A percentile compares a stretch with the other conserved stretches of the same genome.
Evolutionary conservation across 2,888 invertebrate species (phyloP).

Genomic region (Apodemia hepburni): DNA sequence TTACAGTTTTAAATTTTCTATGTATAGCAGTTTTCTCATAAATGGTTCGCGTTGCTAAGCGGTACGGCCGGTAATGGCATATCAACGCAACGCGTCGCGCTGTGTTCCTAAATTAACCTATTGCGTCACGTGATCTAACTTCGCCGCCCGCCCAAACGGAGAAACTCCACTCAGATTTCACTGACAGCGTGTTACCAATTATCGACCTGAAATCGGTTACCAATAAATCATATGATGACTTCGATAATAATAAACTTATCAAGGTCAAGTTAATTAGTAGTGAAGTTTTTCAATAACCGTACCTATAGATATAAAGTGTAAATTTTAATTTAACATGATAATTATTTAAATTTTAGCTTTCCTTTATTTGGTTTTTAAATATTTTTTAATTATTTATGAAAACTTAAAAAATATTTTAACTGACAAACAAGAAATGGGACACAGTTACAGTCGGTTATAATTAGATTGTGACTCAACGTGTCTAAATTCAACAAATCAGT

Average conservation of each 20-base stretch:
- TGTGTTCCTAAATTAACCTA: conserved; percentile 69
- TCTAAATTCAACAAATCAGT: conserved; percentile 58
- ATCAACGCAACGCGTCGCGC: conserved; percentile 50
- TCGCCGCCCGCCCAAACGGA: conserved; percentile 77
- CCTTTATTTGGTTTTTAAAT: neutral
- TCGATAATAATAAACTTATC: conserved; percentile 22
- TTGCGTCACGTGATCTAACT: conserved; percentile 67
- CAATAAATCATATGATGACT: conserved; percentile 11
- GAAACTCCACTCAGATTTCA: conserved; percentile 77
- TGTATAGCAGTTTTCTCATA: conserved; percentile 71
- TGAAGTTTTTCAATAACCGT: neutral
- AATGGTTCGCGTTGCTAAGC: conserved; percentile 58
- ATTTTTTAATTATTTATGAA: neutral
- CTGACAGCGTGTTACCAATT: conserved; percentile 42
- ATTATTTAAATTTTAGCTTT: neutral
- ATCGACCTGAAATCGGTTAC: conserved; percentile 17
- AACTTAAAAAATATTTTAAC: conserved; percentile 23
- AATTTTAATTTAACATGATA: neutral
- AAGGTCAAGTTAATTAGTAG: conserved; percentile 23
- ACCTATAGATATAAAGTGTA: neutral
- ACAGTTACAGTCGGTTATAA: conserved; percentile 60
- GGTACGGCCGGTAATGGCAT: conserved; percentile 13
- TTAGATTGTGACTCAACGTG: conserved; percentile 67
- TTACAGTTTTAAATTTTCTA: conserved; percentile 51
- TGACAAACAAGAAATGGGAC: conserved; percentile 48